Evolutionary conservation across 2,113 vertebrate genomes (phyloP), one percentile per base, ranked within the genome.

Genomic region (Ginglymostoma cirratum): DNA sequence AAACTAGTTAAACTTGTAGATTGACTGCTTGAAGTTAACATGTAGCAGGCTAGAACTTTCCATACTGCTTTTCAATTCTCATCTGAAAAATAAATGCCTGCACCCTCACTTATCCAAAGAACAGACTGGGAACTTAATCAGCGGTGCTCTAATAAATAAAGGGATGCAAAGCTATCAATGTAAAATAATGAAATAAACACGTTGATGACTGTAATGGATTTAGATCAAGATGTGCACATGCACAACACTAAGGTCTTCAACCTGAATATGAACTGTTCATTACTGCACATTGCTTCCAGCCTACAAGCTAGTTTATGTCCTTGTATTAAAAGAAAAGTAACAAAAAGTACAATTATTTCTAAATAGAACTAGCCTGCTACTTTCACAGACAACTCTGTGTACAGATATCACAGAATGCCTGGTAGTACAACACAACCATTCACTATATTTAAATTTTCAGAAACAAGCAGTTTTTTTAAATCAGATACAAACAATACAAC

Each of bases 1-100:
- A 92, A 65, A 61, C 30, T 15, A 92, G 89, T 92, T 65, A 65
- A 19, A 92, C 30, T 34, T 92, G 14, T 34, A 65, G 38, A 87
- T 66, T 93, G 89, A 23, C n/a, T 93, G 61, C 34, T 66, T 93
- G 10, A 93, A 93, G n/a, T 93, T 93, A 93, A 66, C 34, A 66
- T 21, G 5, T 21, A n/a, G 30, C 61, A 93, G n/a, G 38, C 80
- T 42, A 45, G 4, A 83, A 7, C 80, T 19, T 6, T 45, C 42
- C 19, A 45, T 7, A 42, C 38, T 21, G 15, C n/a, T 21, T 21
- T 66, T 66, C 61, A 93, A 34, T 34, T 90, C 14, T 52, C 30
- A 90, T 90, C 65, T 65, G n/a, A 65, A 92, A 92, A 65, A 55
- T 21, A n/a, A 42, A 83, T 19, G 6, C 38, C 21, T 23, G 89